Evolutionary conservation across 2,113 vertebrate genomes (phyloP).

Genomic region (Scatophagus argus): DNA sequence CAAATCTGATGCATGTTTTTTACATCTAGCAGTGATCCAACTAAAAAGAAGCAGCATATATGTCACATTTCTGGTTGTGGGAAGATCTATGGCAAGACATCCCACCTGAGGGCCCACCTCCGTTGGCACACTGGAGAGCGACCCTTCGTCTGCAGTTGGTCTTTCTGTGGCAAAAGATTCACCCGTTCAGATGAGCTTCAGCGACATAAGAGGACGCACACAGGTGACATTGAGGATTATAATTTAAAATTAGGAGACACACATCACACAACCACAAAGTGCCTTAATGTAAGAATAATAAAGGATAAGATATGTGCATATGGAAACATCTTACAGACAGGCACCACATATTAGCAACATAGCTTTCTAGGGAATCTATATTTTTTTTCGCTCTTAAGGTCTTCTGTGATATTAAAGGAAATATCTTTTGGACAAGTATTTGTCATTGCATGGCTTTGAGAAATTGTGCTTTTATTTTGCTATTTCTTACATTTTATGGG

Average conservation of each 20-base stretch:
- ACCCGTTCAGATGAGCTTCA: constrained; percentile 96
- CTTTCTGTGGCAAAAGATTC: constrained; percentile 96
- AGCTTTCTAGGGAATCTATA: background rate
- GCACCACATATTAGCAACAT: background rate
- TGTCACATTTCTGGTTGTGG: constrained; percentile 94
- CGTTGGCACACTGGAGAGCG: constrained; percentile 98
- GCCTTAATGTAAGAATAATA: background rate
- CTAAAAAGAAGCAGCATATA: constrained; percentile 98
- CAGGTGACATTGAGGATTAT: constrained; percentile 80
- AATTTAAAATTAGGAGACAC: background rate
- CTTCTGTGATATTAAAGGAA: background rate
- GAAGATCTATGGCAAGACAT: constrained; percentile 97
- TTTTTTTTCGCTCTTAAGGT: no score
- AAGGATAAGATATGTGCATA: background rate
- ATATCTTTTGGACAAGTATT: background rate
- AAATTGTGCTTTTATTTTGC: no score
- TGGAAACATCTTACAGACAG: background rate
- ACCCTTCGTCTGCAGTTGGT: constrained; percentile 94
- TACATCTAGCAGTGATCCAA: constrained; percentile 84
- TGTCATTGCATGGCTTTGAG: no score
- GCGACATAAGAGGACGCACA: constrained; percentile 97
- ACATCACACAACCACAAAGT: background rate
- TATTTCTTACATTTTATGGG: no score
- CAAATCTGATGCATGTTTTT: background rate
- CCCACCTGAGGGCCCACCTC: constrained; percentile 94